Percentiles rank a stretch among this genome's conserved stretches.
Evolutionary conservation across 2,797 vertebrate species (phyloP).

Genomic region (Premnoplex brunnescens): DNA sequence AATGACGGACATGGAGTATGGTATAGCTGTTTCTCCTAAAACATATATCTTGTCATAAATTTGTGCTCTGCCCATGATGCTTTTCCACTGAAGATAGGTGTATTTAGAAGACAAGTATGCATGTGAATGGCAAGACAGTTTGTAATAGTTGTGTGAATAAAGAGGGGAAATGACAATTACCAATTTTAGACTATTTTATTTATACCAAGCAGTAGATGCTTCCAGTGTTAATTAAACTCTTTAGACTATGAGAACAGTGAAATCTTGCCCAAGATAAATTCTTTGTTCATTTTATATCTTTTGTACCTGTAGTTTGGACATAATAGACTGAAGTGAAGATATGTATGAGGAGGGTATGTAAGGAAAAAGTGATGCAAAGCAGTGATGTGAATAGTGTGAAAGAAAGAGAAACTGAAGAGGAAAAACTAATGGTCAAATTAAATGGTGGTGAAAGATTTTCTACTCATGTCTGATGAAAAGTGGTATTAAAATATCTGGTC

Average conservation of each 20-base stretch:
- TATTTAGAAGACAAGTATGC: not conserved
- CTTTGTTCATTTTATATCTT: not conserved
- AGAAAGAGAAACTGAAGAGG: not conserved
- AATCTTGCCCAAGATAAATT: not conserved
- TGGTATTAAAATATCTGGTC: not conserved
- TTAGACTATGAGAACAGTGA: not conserved
- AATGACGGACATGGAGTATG: not conserved
- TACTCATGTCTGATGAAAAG: not conserved
- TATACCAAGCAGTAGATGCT: not conserved
- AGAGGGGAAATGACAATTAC: not conserved
- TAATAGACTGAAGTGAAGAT: not conserved
- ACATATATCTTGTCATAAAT: not conserved
- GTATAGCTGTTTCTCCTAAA: not conserved
- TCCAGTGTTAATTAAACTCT: not conserved
- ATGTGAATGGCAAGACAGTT: not conserved
- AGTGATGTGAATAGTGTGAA: not conserved
- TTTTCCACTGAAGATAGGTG: not conserved
- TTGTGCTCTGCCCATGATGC: not conserved
- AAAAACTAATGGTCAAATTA: not conserved
- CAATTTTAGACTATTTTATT: constrained; percentile 5
- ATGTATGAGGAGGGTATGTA: not conserved
- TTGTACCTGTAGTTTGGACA: not conserved
- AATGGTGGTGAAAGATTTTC: not conserved
- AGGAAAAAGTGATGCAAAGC: not conserved
- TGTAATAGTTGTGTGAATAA: not conserved